phyloP scores from a whole-genome alignment of 2,888 invertebrate genomes.

The Ypsolopha scabrella region DNA sequence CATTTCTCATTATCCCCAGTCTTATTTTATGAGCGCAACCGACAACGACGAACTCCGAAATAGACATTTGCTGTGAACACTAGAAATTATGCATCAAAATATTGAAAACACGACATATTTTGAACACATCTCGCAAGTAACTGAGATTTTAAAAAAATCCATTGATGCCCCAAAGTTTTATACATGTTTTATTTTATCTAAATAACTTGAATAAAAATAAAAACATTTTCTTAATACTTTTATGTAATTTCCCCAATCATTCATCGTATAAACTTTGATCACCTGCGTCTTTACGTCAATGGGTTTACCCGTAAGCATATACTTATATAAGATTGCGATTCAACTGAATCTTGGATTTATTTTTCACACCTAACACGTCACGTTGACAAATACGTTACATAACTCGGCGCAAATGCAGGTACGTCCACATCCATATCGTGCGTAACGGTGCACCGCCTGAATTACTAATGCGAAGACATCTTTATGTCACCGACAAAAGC shows the following conservation, averaged over 20 bases:
- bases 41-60: constrained; percentile 9
- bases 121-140: no score
- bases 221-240: no score
- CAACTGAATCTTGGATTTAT: not conserved
- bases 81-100: no score
- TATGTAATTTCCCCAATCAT: no score
- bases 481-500: constrained; percentile 57
- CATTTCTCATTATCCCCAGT: constrained; percentile 47
- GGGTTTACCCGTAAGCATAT: not conserved
- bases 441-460: constrained; percentile 62
- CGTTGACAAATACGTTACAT: not conserved
- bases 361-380: not conserved
- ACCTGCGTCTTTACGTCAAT: no score
- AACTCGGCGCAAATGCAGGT: constrained; percentile 10
- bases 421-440: constrained; percentile 47
- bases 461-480: constrained; percentile 53
- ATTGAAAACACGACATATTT: no score
- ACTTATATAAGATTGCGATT: not conserved
- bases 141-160: no score
- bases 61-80: constrained; percentile 5
- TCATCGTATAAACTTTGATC: no score
- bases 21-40: constrained; percentile 42
- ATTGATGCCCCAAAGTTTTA: no score
- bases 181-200: no score
- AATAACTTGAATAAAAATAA: no score